These are phyloP conservation scores for Caerostris extrusa DNA, from an alignment of 1,140 invertebrate genomes.

Conservation along the genomic window DNA sequence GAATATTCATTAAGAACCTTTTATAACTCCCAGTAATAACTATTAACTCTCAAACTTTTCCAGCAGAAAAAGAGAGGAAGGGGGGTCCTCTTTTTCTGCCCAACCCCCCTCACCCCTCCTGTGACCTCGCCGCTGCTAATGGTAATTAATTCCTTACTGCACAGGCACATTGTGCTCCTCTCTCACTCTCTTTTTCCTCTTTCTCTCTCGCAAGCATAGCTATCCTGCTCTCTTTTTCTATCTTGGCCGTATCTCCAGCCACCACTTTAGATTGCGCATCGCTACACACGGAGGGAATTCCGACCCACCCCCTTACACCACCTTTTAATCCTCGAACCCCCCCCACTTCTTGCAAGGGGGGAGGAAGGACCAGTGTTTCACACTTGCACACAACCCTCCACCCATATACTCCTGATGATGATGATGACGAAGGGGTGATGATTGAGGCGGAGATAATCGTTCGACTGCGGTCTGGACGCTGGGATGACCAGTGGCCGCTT, in stretches of 20 bases:
- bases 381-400: conserved; percentile 10
- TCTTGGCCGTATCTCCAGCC: conserved; percentile 61
- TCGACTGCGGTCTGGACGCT: not conserved
- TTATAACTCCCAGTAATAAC: conserved; percentile 77
- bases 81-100: not conserved
- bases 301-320: conserved; percentile 5
- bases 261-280: conserved; percentile 76
- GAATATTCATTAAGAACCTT: conserved; percentile 78
- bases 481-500: conserved; percentile 69
- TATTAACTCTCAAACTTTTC: conserved; percentile 77
- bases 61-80: conserved; percentile 65
- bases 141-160: conserved; percentile 76
- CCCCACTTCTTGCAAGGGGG: not conserved
- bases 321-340: not conserved
- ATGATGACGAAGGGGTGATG: conserved; percentile 61
- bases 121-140: conserved; percentile 73
- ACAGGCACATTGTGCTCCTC: conserved; percentile 61
- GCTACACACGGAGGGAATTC: conserved; percentile 67
- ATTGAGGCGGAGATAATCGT: conserved; percentile 5
- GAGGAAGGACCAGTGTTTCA: conserved; percentile 48
- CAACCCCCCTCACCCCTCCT: not conserved
- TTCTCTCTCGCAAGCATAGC: not conserved
- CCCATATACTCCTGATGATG: conserved; percentile 45
- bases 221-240: not conserved
- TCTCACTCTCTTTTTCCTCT: conserved; percentile 3